These are phyloP conservation scores for Tyto alba DNA, from an alignment of 2,113 vertebrate genomes.

Conservation along the genomic window DNA sequence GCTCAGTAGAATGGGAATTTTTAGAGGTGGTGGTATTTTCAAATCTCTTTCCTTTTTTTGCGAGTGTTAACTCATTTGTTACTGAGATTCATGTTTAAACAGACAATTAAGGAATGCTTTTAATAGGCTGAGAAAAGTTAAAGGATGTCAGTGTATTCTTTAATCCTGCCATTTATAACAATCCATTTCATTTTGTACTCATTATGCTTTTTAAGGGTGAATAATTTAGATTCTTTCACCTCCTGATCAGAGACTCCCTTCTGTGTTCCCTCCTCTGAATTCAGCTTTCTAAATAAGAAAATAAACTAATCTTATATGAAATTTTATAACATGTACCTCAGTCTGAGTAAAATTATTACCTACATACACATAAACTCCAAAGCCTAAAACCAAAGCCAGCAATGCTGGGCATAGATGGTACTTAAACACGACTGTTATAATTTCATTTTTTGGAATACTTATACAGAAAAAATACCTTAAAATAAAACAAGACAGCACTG, in stretches of 20 bases:
- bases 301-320: neutral
- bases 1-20: conserved; percentile 7
- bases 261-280: neutral
- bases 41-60: conserved; percentile 10
- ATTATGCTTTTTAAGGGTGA: conserved; percentile 1
- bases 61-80: conserved; percentile 19
- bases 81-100: conserved; percentile 9
- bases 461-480: neutral
- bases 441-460: neutral
- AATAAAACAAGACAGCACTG: neutral
- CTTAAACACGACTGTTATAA: neutral
- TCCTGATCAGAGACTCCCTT: neutral
- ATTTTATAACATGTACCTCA: neutral
- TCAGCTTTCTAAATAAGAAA: neutral
- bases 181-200: neutral
- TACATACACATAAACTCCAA: neutral
- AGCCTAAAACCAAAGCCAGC: neutral
- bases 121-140: conserved; percentile 34
- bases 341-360: neutral
- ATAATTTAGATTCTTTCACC: neutral
- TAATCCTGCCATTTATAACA: neutral
- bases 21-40: conserved; percentile 2
- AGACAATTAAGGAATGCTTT: conserved; percentile 17
- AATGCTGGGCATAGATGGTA: neutral
- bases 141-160: neutral